These are phyloP conservation scores for Petroica traversi DNA, from an alignment of 2,113 vertebrate genomes.

Conservation along the genomic window DNA sequence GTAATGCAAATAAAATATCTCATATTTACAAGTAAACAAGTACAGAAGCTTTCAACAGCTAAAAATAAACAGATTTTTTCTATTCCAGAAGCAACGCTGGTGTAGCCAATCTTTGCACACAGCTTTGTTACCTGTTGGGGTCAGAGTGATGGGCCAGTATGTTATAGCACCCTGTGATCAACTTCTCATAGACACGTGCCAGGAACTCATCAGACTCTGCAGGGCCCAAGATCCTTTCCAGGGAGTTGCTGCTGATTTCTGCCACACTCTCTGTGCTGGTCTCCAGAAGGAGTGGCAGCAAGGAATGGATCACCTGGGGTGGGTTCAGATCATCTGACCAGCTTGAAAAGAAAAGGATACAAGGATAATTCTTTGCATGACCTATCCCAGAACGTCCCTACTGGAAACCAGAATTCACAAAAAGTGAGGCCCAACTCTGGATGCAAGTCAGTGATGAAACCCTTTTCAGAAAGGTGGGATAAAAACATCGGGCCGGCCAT, in stretches of 20 bases:
- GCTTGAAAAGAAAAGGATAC: conserved; percentile 28
- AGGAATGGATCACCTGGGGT: conserved; percentile 85
- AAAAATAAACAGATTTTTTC: neutral
- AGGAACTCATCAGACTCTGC: conserved; percentile 94
- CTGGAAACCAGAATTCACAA: neutral
- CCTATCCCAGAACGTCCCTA: neutral
- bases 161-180: conserved; percentile 94
- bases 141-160: conserved; percentile 94
- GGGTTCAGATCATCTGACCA: conserved; percentile 92
- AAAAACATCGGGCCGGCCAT: neutral
- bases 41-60: neutral
- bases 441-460: neutral
- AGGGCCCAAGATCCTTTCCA: conserved; percentile 93
- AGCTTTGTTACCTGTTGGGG: conserved; percentile 82
- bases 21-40: neutral
- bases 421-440: neutral
- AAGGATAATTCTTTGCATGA: neutral
- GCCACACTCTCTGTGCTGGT: conserved; percentile 93
- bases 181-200: conserved; percentile 90
- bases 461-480: neutral
- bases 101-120: neutral
- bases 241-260: conserved; percentile 91
- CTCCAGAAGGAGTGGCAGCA: conserved; percentile 92
- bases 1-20: neutral
- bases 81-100: neutral